These are phyloP conservation scores for Loripinus fragilis DNA, from an alignment of 2,888 invertebrate species.

Conservation along the genomic window DNA sequence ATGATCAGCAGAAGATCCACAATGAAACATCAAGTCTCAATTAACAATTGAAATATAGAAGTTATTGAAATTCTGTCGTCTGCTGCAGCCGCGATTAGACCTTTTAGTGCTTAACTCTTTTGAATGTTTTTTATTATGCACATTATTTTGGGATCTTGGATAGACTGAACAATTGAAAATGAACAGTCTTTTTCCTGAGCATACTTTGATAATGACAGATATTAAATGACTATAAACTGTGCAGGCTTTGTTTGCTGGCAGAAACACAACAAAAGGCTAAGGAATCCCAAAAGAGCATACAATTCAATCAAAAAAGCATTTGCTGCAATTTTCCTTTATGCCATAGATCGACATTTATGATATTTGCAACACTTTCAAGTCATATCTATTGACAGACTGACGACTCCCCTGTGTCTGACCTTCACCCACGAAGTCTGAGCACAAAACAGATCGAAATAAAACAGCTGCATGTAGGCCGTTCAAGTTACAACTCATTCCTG, in stretches of 20 bases:
- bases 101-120: too few species aligned
- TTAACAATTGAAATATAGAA: too few species aligned
- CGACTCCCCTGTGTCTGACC: constrained; percentile 6
- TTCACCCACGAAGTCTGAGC: not conserved
- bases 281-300: not conserved
- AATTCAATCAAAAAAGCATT: constrained; percentile 12
- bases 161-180: too few species aligned
- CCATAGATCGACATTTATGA: constrained; percentile 11
- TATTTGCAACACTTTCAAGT: constrained; percentile 18
- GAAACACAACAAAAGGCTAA: constrained; percentile 1
- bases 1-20: too few species aligned
- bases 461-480: constrained; percentile 1
- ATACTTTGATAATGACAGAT: too few species aligned
- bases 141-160: too few species aligned
- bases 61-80: too few species aligned
- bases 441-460: constrained; percentile 1
- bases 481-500: not conserved
- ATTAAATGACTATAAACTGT: too few species aligned
- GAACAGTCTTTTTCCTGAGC: too few species aligned
- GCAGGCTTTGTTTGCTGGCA: not conserved
- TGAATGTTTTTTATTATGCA: too few species aligned
- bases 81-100: too few species aligned
- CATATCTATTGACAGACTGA: constrained; percentile 7
- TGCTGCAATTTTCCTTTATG: constrained; percentile 17
- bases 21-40: too few species aligned